phyloP scores from a whole-genome alignment of 37 sponge, comb jelly and placozoan species.

The Hexactinellida sp. region DNA sequence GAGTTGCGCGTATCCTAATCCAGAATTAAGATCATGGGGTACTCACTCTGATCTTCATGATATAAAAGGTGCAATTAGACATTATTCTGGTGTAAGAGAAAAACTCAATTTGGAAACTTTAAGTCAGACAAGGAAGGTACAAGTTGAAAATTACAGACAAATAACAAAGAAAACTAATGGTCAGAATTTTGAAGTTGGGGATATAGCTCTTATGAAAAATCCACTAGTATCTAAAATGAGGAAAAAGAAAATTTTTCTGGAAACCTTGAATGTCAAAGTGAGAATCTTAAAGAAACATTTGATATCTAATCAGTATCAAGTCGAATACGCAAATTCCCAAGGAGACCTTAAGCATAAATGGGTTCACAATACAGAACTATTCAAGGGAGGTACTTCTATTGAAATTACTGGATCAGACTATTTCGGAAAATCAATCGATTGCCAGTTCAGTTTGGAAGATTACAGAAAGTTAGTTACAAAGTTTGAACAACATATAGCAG shows the following conservation, averaged over 20 bases:
- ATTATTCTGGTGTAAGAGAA: neutral
- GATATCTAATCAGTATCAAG: neutral
- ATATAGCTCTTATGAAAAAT: no score
- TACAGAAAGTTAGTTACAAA: no score
- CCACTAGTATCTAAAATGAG: neutral
- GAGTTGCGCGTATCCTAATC: neutral
- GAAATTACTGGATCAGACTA: neutral
- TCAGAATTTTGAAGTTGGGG: neutral
- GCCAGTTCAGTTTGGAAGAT: no score
- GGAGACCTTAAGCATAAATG: neutral
- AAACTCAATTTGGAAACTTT: neutral
- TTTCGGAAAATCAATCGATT: neutral
- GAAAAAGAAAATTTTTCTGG: neutral
- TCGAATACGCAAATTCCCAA: neutral
- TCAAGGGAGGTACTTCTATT: neutral
- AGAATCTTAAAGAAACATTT: neutral
- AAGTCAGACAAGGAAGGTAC: no score
- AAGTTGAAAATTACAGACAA: neutral
- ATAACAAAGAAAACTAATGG: neutral
- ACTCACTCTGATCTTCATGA: neutral
- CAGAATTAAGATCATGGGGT: neutral
- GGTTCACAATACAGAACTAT: neutral
- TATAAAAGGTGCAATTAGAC: neutral
- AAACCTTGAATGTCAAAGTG: neutral
- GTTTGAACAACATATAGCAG: no score